phyloP scores from a whole-genome alignment of 2,113 vertebrate genomes.

The Oryzias melastigma region DNA sequence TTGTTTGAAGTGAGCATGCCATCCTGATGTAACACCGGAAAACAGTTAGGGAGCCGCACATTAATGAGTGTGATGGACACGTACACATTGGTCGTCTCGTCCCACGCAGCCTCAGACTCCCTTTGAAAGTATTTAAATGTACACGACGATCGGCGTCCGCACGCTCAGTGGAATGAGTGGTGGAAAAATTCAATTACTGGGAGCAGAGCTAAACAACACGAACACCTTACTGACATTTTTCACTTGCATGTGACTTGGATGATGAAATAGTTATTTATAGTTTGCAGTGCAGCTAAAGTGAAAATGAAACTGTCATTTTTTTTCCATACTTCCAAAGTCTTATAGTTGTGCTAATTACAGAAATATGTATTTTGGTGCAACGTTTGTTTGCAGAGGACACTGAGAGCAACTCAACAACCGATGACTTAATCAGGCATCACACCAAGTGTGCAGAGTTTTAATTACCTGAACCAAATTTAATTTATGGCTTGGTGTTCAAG shows the following conservation, averaged over 20 bases:
- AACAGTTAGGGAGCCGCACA: slow-evolving; percentile 27
- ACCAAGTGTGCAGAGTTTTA: slow-evolving; percentile 3
- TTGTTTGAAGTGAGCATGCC: slow-evolving; percentile 57
- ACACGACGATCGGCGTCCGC: slow-evolving; percentile 19
- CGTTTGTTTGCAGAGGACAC: slow-evolving; percentile 2
- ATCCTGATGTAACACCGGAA: slow-evolving; percentile 59
- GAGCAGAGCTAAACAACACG: slow-evolving; percentile 34
- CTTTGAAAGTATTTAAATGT: slow-evolving; percentile 34
- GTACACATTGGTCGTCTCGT: not conserved
- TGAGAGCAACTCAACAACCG: slow-evolving; percentile 1
- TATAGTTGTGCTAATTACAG: slow-evolving; percentile 7
- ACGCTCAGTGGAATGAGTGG: slow-evolving; percentile 31
- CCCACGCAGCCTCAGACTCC: slow-evolving; percentile 1
- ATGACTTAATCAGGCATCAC: slow-evolving; percentile 30
- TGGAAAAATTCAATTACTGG: slow-evolving; percentile 49
- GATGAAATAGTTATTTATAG: slow-evolving; percentile 52
- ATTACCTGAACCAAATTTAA: slow-evolving; percentile 3
- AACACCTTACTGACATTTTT: slow-evolving; percentile 17
- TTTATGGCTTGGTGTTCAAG: not conserved
- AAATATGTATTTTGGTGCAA: not conserved
- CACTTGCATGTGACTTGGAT: slow-evolving; percentile 33
- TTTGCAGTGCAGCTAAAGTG: slow-evolving; percentile 7
- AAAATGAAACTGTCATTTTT: slow-evolving; percentile 1
- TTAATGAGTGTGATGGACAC: slow-evolving; percentile 46
- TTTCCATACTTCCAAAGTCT: slow-evolving; percentile 9